Conservation (phyloP, 92 coral and sea anemone species). For the Parazoanthus swiftii region DNA sequence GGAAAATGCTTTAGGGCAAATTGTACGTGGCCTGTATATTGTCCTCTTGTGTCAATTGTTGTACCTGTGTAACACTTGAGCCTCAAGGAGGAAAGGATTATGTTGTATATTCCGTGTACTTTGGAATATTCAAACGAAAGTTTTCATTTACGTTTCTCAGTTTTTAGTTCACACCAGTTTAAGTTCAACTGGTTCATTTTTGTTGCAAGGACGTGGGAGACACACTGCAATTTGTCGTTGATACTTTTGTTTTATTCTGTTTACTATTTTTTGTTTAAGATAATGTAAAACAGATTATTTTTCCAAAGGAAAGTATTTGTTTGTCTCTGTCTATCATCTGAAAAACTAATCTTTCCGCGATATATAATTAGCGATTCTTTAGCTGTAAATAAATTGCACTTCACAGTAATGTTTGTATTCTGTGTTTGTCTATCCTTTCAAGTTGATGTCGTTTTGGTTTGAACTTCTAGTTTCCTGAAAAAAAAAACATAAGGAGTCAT, state of each 20-base stretch:
- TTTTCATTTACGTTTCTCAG: not conserved
- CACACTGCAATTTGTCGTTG: not conserved
- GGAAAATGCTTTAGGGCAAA: conserved; percentile 32
- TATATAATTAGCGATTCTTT: conserved; percentile 28
- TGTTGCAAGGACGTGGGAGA: not conserved
- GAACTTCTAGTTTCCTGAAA: not conserved
- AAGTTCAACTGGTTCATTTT: conserved; percentile 4
- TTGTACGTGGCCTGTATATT: conserved; percentile 13
- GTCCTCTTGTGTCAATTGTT: conserved; percentile 6
- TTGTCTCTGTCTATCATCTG: not conserved
- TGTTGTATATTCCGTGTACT: not conserved
- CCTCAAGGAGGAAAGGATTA: conserved; percentile 25
- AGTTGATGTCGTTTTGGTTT: not conserved
- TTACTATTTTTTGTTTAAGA: not conserved
- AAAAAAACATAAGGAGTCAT: not conserved
- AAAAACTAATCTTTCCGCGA: conserved; percentile 13
- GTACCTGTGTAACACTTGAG: not conserved
- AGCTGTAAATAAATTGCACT: conserved; percentile 46
- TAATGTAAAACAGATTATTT: conserved; percentile 23
- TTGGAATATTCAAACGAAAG: not conserved
- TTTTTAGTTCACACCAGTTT: not conserved
- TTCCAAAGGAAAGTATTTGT: conserved; percentile 32
- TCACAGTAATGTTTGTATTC: conserved; percentile 38
- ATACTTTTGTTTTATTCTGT: not conserved
- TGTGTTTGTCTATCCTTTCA: not conserved